phyloP scores from a whole-genome alignment of 2,797 vertebrate species.

The Silurus aristotelis region DNA sequence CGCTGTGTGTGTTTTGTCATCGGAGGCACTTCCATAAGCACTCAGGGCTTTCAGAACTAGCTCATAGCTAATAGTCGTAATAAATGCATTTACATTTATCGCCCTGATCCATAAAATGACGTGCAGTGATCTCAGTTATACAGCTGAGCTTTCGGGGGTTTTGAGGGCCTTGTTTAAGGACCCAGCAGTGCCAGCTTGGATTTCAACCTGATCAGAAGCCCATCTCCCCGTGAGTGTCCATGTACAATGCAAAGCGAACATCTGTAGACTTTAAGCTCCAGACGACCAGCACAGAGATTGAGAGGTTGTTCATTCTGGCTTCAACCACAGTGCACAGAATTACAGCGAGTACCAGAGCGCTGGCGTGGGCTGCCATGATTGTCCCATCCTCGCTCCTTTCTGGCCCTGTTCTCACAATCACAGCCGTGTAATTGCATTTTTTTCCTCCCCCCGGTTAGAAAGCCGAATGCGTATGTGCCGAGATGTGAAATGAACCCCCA shows the following conservation, averaged over 20 bases:
- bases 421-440: constrained; percentile 78
- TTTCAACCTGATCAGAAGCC: background rate
- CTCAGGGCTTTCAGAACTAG: constrained; percentile 27
- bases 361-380: constrained; percentile 63
- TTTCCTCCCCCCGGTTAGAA: constrained; percentile 64
- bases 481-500: constrained; percentile 64
- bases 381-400: constrained; percentile 55
- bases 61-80: background rate
- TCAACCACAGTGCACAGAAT: constrained; percentile 65
- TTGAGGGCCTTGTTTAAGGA: too few species aligned
- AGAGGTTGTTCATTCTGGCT: background rate
- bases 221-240: too few species aligned
- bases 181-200: too few species aligned
- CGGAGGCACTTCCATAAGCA: constrained; percentile 33
- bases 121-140: too few species aligned
- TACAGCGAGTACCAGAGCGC: constrained; percentile 69
- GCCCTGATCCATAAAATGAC: too few species aligned
- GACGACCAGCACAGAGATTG: background rate
- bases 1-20: constrained; percentile 10
- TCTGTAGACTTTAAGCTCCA: background rate
- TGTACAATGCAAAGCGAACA: background rate
- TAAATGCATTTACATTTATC: too few species aligned
- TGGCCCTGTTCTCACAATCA: constrained; percentile 47
- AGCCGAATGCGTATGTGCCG: constrained; percentile 63
- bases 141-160: too few species aligned